Base-by-base conservation (phyloP, 2,113 vertebrate species). In the Sander vitreus region DNA sequence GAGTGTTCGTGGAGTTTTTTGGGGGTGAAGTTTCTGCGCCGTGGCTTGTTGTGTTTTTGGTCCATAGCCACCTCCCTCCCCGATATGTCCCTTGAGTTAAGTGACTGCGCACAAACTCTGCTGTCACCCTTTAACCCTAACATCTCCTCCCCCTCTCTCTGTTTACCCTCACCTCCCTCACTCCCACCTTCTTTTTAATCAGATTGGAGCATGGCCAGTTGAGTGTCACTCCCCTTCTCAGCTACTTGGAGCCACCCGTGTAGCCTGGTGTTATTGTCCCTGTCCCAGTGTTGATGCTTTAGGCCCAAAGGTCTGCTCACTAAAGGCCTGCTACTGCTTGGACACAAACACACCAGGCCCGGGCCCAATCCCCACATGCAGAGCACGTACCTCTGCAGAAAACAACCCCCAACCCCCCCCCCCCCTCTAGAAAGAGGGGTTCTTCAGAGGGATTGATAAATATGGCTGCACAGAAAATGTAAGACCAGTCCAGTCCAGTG, bases 251-350 rank as follows among this genome's bases (percentile, higher is more conserved):
- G 48, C 74, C 66, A 58, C 71, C 59, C 48, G 30, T 57, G 68
- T 60, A 64, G 73, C 79, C 54, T 57, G 82, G 76, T 51, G 75
- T 78, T 65, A 48, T 81, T 87, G 87, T 89, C 82, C 14, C 11
- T 48, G 65, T 76, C 60, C 64, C 60, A 11, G 73, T 64, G 80
- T 79, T 60, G 73, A 60, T 70, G 82, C 73, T 88, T 78, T 64
- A 50, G 84, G 84, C 76, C 76, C 55, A 68, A 65, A 81, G 63
- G 87, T 68, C 64, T 66, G 82, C 75, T 75, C 73, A 63, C 43
- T 64, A 77, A 73, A 76, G 71, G 71, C 81, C 80, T 36, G 66
- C 68, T 68, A 64, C 74, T 65, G 63, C 60, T 66, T 33, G 86
- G 82, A 67, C 47, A 25, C 75, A 45, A 78, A 82, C 69, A 45